Conservation (phyloP, 1,140 invertebrate species). For the Cyclina sinensis region DNA sequence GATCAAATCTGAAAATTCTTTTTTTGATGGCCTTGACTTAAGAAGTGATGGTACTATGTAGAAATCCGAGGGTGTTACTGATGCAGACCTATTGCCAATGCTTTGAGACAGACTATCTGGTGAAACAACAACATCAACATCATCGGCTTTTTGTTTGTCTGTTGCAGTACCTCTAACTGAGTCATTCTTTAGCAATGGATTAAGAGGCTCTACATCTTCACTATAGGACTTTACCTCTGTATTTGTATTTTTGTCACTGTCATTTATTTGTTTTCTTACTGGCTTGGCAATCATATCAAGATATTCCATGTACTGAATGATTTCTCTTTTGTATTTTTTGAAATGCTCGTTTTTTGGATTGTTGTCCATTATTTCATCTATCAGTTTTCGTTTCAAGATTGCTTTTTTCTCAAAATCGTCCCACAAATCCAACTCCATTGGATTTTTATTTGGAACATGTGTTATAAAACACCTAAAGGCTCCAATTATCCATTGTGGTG, state of each 20-base stretch:
- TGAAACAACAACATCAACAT: too few relatives aligned
- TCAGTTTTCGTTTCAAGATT: slow-evolving; percentile 17
- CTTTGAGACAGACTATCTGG: not conserved
- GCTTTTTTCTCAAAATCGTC: slow-evolving; percentile 25
- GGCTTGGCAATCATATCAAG: slow-evolving; percentile 49
- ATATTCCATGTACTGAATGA: slow-evolving; percentile 55
- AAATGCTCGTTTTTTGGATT: slow-evolving; percentile 25
- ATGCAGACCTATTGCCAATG: not conserved
- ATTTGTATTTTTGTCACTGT: too few relatives aligned
- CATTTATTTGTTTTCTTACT: too few relatives aligned
- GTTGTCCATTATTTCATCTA: slow-evolving; percentile 53
- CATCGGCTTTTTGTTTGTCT: too few relatives aligned
- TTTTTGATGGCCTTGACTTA: not conserved
- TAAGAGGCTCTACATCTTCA: too few relatives aligned
- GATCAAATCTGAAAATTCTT: not conserved
- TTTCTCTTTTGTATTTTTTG: not conserved
- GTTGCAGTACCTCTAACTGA: too few relatives aligned
- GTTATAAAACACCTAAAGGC: slow-evolving; percentile 51
- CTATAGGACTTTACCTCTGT: too few relatives aligned
- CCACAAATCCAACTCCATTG: not conserved
- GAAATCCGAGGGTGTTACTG: not conserved
- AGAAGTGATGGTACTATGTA: slow-evolving; percentile 43
- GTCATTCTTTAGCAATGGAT: too few relatives aligned
- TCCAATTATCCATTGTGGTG: slow-evolving; percentile 53
- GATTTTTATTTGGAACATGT: slow-evolving; percentile 29